Evolutionary conservation across 2,113 vertebrate genomes (phyloP).

Genomic region (Heteronetta atricapilla): DNA sequence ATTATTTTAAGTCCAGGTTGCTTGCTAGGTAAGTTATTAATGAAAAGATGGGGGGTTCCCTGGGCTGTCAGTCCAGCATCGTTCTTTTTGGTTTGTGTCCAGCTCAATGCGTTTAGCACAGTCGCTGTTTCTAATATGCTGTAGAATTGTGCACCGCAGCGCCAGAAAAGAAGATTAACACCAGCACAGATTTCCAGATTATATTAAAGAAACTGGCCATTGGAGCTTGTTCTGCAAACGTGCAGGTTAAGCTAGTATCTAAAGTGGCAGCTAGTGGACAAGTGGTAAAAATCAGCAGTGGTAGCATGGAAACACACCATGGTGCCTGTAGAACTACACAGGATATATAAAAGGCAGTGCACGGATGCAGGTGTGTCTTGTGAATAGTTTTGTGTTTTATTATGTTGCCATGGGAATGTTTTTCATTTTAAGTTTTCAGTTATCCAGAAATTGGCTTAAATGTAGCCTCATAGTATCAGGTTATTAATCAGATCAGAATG

Average conservation of each 20-base stretch:
- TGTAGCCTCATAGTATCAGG: neutral
- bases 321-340: neutral
- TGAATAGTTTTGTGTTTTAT: neutral
- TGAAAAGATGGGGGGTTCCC: too few relatives aligned
- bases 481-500: neutral
- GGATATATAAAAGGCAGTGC: neutral
- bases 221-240: neutral
- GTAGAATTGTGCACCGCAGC: neutral
- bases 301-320: neutral
- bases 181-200: neutral
- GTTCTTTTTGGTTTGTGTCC: neutral
- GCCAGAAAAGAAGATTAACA: neutral
- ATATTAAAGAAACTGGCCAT: neutral
- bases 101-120: neutral
- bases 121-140: neutral
- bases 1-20: neutral
- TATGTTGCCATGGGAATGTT: neutral
- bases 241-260: neutral
- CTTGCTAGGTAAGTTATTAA: neutral
- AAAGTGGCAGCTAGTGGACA: neutral
- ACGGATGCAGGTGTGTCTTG: neutral
- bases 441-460: neutral
- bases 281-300: neutral
- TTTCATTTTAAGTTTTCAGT: neutral
- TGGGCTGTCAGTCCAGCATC: neutral